These are phyloP conservation scores for Maniola hyperantus DNA, from an alignment of 2,888 invertebrate species.

Conservation along the genomic window DNA sequence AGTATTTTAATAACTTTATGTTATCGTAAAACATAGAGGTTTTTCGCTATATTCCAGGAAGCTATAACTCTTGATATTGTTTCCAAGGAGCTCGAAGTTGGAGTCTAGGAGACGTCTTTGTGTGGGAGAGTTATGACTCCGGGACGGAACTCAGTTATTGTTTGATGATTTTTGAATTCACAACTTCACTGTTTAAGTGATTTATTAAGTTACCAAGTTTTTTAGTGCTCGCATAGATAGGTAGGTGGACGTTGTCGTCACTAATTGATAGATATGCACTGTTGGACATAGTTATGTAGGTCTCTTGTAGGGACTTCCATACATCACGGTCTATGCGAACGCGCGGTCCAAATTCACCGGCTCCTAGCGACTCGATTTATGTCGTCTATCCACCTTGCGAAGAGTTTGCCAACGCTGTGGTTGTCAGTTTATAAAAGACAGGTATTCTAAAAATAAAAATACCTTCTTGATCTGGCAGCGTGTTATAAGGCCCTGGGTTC, in stretches of 20 bases:
- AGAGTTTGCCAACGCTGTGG: too few species aligned
- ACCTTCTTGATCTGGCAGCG: too few species aligned
- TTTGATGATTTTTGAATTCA: constrained; percentile 53
- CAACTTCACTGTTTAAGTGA: constrained; percentile 17
- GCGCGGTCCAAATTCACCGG: too few species aligned
- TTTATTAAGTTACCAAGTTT: constrained; percentile 10
- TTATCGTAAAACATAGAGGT: constrained; percentile 16
- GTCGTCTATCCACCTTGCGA: too few species aligned
- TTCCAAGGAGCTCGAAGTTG: constrained; percentile 59
- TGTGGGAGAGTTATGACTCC: constrained; percentile 57
- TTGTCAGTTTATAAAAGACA: too few species aligned
- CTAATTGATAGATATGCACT: too few species aligned
- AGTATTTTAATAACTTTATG: background rate
- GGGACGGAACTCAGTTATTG: constrained; percentile 63
- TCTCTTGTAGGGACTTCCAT: too few species aligned
- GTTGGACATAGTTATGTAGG: too few species aligned
- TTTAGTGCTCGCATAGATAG: constrained; percentile 3
- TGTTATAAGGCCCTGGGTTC: too few species aligned
- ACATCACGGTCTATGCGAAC: too few species aligned
- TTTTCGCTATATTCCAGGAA: constrained; percentile 47
- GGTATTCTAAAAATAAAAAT: too few species aligned
- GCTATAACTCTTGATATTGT: constrained; percentile 66
- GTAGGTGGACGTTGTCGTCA: background rate
- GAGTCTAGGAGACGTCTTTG: constrained; percentile 53
- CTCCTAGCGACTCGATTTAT: too few species aligned